Base-by-base conservation (phyloP, 2,888 invertebrate species). In the Helobdella robusta region DNA sequence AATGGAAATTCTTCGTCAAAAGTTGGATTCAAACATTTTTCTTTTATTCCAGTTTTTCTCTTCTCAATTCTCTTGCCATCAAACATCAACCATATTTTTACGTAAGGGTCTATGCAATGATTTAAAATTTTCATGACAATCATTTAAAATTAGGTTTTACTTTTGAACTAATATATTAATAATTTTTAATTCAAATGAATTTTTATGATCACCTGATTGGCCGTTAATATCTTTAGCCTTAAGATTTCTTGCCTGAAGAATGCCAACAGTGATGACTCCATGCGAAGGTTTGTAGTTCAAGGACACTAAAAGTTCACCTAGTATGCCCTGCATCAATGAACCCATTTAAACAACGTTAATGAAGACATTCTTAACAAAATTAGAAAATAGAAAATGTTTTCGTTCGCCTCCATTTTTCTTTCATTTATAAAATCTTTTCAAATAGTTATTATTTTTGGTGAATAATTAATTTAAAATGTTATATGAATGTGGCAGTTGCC, bases 191-290 rank as follows among this genome's bases (percentile, higher is more conserved):
- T 2, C 23, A 25, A 23, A 2, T 56, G 11, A 15, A 50, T 50
- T 40, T 15, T n/a, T 18, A 11, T 50, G 6, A 20, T 34, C 40
- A 71, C 71, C 71, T 64, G 71, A 71, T 8, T 46, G 91, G 75
- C 93, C 93, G 74, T 91, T 93, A 75, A 93, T 92, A 79, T 93
- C 93, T 81, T 93, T 93, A 35, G 93, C 93, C 81, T 93, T 93
- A 71, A 93, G 84, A 79, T 92, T 92, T 75, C 91, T 85, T 52
- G 92, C 92, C 81, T 93, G 93, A 75, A 93, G 85, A 73, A 93
- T 84, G 28, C 90, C 88, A 70, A 94, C 83, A 18, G 92, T 92
- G 65, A 94, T 83, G 69, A 91, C 87, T 72, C 92, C 91, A 83
- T 91, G 92, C 81, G 91, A 91, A 65, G 94, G 93, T 75, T 93